Base-by-base conservation (phyloP, 1,140 invertebrate genomes). In the Eciton burchellii region DNA sequence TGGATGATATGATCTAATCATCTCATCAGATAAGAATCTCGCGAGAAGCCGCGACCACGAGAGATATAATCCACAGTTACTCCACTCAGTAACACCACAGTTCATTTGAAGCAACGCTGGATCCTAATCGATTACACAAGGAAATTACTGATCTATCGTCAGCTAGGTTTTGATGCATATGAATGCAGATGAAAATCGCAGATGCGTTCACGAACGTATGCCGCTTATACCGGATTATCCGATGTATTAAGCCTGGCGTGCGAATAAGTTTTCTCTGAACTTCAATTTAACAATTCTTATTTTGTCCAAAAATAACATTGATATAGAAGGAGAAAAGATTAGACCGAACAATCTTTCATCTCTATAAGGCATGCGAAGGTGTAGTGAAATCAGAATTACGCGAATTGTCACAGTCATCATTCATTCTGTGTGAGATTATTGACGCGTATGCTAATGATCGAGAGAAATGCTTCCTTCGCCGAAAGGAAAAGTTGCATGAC, bases 401-500 rank as follows among this genome's bases (percentile, higher is more conserved):
- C 21, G 26, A 56, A 56, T 56, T 3, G 14, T 71, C 57, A 12
- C 24, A 6, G 56, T 57, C 56, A 4, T 35, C 52, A 11, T 63
- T 43, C 43, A 41, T 2, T n/a, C 21, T 3, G 21, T 35, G 21
- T 16, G 41, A 62, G 62, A 62, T 62, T 0, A 62, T 63, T 3
- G 14, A 0, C 24, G 73, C 29, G n/a, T 26, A 8, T 9, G 19
- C 9, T 21, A 14, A 14, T 19, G 0, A 24, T 68, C 6, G 19
- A 43, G n/a, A 26, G 6, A 79, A 43, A 79, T 35, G 24, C 47
- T 77, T 56, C 35, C 49, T 79, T 21, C 41, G 72, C 45, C 84
- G 59, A 52, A 72, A 86, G 84, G 24, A 77, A 63, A 76, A 62
- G 59, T 65, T 62, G 19, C 52, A 57, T 8, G 56, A 14, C 12